Conservation (phyloP, 1,140 invertebrate species). For the Venturia canescens region DNA sequence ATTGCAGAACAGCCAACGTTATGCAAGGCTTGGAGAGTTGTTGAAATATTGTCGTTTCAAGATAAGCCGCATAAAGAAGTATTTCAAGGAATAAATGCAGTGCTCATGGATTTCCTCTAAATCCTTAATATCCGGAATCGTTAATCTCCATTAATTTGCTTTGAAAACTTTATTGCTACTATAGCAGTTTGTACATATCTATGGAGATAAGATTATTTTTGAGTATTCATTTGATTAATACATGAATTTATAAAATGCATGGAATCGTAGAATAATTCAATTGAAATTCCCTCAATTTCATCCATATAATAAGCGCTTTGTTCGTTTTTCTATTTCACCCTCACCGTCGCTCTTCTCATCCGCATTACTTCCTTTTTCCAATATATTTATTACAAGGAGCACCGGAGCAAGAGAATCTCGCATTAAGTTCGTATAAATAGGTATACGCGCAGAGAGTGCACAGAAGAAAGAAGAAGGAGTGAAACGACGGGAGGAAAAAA, state of each 20-base stretch:
- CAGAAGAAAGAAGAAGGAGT: slow-evolving; percentile 20
- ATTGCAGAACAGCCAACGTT: background rate
- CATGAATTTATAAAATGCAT: background rate
- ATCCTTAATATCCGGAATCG: slow-evolving; percentile 13
- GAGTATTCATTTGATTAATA: background rate
- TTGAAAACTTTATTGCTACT: background rate
- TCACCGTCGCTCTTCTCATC: background rate
- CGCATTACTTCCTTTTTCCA: background rate
- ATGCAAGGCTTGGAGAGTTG: slow-evolving; percentile 2
- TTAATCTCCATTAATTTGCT: background rate
- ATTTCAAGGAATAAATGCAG: slow-evolving; percentile 31
- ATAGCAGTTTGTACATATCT: background rate
- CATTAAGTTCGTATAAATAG: background rate
- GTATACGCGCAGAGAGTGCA: slow-evolving; percentile 30
- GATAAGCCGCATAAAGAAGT: background rate
- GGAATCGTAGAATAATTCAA: background rate
- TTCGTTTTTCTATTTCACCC: background rate
- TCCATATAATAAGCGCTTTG: background rate
- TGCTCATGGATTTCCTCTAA: slow-evolving; percentile 26
- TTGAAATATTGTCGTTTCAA: background rate
- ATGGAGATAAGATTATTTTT: background rate
- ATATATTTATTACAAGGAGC: slow-evolving; percentile 16
- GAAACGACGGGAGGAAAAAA: slow-evolving; percentile 2
- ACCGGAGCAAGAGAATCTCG: background rate
- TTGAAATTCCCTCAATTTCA: background rate